Evolutionary conservation across 2,113 vertebrate genomes (phyloP), one percentile per base, ranked within the genome.

Genomic region (Petromus typicus): DNA sequence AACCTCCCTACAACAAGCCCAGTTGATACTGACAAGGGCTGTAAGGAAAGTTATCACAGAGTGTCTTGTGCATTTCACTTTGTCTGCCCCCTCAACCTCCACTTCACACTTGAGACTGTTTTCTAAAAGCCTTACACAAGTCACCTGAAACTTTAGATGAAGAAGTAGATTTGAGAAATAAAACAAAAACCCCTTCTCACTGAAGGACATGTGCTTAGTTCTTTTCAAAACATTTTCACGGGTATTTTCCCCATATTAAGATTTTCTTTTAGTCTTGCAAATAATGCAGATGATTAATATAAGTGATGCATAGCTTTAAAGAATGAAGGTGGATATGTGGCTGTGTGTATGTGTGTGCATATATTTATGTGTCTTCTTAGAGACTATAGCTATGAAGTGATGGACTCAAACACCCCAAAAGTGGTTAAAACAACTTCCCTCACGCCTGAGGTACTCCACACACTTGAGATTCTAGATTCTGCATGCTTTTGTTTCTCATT

Each of bases 221-320:
- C 75, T n/a, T 45, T 57, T 81, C n/a, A 23, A 67, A 40, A 87
- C 1, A 30, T 71, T 79, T 93, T 32, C 54, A 80, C 17, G 12
- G 18, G n/a, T 18, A 1, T 85, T 88, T 66, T 64, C 61, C 32
- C 34, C 32, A 80, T 56, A 51, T 51, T 67, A 51, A 80, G 11
- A 66, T 59, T 92, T 95, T 63, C 12, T 63, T 81, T 85, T 40
- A 57, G 17, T 97, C 22, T 93, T 34, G 51, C 25, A 84, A 67
- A n/a, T 59, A 9, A 83, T 57, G 16, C 54, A 82, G 14, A 40
- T 73, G 61, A 34, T 69, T 88, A 63, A 14, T 63, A 7, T 7
- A 48, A 63, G 18, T 87, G 22, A 73, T 80, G 80, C 22, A 57
- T 10, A 59, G 11, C 14, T 23, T 54, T 86, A 91, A 14, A 91